These are phyloP conservation scores for Brenthis hecate DNA, from an alignment of 2,888 invertebrate genomes.

Conservation along the genomic window DNA sequence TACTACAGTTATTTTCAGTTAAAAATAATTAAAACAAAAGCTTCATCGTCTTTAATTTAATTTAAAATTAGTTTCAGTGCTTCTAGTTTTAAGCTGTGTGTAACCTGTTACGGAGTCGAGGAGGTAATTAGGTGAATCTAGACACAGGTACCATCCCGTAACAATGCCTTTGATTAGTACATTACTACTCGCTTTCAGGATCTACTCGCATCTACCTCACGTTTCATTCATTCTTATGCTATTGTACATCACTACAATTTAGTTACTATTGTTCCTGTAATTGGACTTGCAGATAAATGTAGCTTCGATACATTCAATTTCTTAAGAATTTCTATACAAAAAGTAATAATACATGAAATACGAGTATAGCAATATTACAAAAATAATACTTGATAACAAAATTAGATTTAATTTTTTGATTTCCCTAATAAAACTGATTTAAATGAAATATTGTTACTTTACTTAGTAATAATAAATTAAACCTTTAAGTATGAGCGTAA, in stretches of 20 bases:
- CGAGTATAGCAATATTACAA: no score
- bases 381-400: no score
- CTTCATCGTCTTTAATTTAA: background rate
- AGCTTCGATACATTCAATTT: background rate
- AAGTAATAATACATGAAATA: no score
- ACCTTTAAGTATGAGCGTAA: no score
- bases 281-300: slow-evolving; percentile 15
- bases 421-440: no score
- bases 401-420: no score
- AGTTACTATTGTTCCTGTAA: slow-evolving; percentile 22
- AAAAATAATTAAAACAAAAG: no score
- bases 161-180: slow-evolving; percentile 50
- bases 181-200: slow-evolving; percentile 36
- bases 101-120: slow-evolving; percentile 42
- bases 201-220: slow-evolving; percentile 27
- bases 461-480: no score
- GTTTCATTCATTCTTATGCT: slow-evolving; percentile 28
- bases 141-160: slow-evolving; percentile 59
- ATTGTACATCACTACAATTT: slow-evolving; percentile 24
- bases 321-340: no score
- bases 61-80: background rate
- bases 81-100: background rate
- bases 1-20: no score
- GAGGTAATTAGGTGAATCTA: slow-evolving; percentile 64
- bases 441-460: no score